Percentiles rank a stretch among this genome's conserved stretches.
Conservation (phyloP, 2,797 vertebrate genomes). For the Manis javanica region DNA sequence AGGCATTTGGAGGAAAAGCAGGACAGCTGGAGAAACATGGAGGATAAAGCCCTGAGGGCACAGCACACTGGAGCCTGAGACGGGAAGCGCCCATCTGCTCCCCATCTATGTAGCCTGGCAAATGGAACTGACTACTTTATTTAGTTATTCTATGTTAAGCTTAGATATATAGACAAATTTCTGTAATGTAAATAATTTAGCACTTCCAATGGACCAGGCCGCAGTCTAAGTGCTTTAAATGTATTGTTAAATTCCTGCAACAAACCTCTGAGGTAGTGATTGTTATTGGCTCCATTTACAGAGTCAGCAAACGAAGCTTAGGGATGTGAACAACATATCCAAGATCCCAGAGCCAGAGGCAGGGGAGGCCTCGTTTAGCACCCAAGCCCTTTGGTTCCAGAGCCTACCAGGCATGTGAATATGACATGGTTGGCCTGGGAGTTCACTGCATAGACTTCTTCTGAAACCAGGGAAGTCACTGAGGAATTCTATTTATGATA, state of each 20-base stretch:
- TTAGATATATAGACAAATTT: neutral
- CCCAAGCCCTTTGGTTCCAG: neutral
- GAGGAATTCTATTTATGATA: neutral
- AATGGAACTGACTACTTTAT: neutral
- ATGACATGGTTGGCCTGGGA: neutral
- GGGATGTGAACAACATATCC: neutral
- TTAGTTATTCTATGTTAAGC: neutral
- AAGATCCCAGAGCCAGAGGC: neutral
- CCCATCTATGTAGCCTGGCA: neutral
- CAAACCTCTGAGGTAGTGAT: neutral
- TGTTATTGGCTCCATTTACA: neutral
- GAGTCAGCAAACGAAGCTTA: neutral
- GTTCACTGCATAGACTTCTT: neutral
- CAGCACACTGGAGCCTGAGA: neutral
- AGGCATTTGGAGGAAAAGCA: neutral
- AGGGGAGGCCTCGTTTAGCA: neutral
- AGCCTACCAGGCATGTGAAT: neutral
- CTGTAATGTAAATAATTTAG: neutral
- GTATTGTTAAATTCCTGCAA: neutral
- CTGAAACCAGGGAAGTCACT: neutral
- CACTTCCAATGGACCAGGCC: neutral
- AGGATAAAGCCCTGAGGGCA: neutral
- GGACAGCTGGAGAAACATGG: fast-evolving
- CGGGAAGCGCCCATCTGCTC: neutral
- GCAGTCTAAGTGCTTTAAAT: neutral